A percentile compares a stretch with the other conserved stretches of the same genome.
Evolutionary conservation across 53 echinoderm and acorn worm genomes (phyloP).

Genomic region (Mesocentrotus franciscanus): DNA sequence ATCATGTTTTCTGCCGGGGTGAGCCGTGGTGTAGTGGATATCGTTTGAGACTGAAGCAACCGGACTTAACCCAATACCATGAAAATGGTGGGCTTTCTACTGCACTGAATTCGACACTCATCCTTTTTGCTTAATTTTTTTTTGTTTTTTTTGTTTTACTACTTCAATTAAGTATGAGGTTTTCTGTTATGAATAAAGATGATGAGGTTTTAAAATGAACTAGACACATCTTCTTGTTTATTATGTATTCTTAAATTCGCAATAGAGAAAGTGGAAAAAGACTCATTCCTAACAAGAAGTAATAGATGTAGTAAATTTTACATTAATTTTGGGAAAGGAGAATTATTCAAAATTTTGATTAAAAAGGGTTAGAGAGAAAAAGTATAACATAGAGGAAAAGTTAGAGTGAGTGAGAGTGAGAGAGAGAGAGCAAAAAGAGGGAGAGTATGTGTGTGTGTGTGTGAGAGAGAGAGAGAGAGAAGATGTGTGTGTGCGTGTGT

Average conservation of each 20-base stretch:
- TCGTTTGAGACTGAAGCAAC: constrained; percentile 17
- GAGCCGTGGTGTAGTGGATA: constrained; percentile 41
- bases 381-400: background rate
- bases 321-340: no score
- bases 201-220: no score
- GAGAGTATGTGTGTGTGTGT: no score
- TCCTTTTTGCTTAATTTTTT: background rate
- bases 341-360: no score
- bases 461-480: background rate
- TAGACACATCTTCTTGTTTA: no score
- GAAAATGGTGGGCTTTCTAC: background rate
- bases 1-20: background rate
- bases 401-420: background rate
- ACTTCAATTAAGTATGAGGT: no score
- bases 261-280: no score
- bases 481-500: background rate
- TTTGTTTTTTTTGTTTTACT: background rate
- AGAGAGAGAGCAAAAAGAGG: no score
- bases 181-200: no score
- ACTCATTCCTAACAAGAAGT: no score
- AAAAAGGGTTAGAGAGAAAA: background rate
- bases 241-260: no score
- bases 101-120: constrained; percentile 1
- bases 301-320: no score
- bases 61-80: constrained; percentile 1